phyloP scores from a whole-genome alignment of 1,140 invertebrate species.

The Leptinotarsa defecta region DNA sequence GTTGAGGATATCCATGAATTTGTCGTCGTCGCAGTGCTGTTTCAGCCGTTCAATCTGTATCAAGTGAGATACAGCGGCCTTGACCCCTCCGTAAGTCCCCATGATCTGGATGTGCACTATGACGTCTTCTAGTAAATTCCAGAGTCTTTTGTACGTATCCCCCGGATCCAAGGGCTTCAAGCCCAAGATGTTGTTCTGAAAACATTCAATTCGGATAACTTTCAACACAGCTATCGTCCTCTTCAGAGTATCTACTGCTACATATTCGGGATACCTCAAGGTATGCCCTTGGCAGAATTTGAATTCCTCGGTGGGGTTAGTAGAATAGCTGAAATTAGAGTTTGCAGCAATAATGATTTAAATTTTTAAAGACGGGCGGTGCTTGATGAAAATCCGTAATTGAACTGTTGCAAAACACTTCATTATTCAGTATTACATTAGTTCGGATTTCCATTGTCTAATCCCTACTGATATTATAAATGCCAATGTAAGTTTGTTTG shows the following conservation, averaged over 20 bases:
- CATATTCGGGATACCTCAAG: neutral
- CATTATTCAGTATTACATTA: no score
- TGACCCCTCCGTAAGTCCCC: constrained; percentile 65
- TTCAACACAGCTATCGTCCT: constrained; percentile 26
- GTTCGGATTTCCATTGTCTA: no score
- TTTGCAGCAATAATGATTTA: neutral
- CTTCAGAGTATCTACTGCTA: constrained; percentile 21
- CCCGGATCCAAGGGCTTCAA: constrained; percentile 38
- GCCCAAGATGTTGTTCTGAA: constrained; percentile 28
- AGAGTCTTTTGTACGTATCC: constrained; percentile 41
- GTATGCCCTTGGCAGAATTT: constrained; percentile 43
- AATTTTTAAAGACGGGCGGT: no score
- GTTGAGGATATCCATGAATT: constrained; percentile 57
- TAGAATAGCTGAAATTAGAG: constrained; percentile 61
- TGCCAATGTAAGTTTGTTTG: no score
- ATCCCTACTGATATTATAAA: no score
- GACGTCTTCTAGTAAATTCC: constrained; percentile 51
- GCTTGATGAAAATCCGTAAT: no score
- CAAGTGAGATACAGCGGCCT: constrained; percentile 62
- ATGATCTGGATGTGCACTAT: constrained; percentile 59
- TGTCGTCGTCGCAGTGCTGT: constrained; percentile 56
- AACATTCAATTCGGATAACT: constrained; percentile 10
- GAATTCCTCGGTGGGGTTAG: constrained; percentile 64
- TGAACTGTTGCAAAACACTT: no score
- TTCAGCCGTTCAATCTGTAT: constrained; percentile 69